Evolutionary conservation across 2,113 vertebrate genomes (phyloP).

Genomic region (Epinephelus moara): DNA sequence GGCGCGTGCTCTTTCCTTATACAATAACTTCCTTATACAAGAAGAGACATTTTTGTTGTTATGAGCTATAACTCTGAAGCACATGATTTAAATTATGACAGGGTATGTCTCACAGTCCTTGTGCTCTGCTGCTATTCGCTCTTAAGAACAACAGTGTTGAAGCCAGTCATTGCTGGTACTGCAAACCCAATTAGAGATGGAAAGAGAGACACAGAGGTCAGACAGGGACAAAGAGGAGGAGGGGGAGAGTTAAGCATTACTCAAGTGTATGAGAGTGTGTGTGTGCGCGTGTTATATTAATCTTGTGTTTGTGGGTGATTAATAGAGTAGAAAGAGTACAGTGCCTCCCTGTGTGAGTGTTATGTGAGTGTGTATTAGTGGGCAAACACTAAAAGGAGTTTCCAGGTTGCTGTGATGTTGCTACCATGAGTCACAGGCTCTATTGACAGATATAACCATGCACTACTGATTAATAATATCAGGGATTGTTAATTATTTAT

Average conservation of each 20-base stretch:
- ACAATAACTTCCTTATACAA: not conserved
- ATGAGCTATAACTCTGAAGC: not conserved
- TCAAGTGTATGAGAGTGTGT: not conserved
- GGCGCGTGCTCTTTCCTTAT: not conserved
- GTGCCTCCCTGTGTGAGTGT: not conserved
- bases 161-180: constrained; percentile 29
- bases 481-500: no score
- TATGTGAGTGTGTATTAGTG: not conserved
- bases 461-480: no score
- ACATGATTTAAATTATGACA: constrained; percentile 25
- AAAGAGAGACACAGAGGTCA: constrained; percentile 12
- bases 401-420: not conserved
- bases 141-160: constrained; percentile 17
- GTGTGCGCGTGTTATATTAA: not conserved
- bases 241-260: not conserved
- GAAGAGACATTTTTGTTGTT: not conserved
- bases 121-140: not conserved
- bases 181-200: not conserved
- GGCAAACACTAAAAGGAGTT: not conserved
- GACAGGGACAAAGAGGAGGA: constrained; percentile 6
- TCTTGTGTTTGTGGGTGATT: not conserved
- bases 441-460: not conserved
- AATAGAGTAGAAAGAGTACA: constrained; percentile 14
- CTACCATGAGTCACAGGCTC: not conserved
- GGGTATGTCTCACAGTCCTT: not conserved